Conservation (phyloP, 2,797 vertebrate species). For the Gallinago stenura region DNA sequence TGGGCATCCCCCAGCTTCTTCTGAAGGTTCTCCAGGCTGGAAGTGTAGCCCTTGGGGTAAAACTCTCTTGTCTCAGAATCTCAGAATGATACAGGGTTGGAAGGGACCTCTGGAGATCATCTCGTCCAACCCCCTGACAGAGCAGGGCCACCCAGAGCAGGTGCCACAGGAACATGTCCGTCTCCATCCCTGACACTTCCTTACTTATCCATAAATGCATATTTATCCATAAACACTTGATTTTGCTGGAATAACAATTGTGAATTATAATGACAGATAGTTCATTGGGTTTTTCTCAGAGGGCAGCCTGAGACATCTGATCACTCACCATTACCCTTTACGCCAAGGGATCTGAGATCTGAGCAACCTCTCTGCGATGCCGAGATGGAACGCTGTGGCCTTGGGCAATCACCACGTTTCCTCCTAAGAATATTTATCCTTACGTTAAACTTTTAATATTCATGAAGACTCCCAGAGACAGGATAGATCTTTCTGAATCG, state of each 20-base stretch:
- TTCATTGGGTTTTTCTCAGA: background rate
- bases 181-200: background rate
- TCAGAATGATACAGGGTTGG: too few relatives aligned
- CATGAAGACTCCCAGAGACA: background rate
- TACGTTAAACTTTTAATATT: slow-evolving; percentile 43
- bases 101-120: too few relatives aligned
- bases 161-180: too few relatives aligned
- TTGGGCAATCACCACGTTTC: slow-evolving; percentile 16
- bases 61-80: background rate
- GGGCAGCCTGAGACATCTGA: background rate
- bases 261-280: background rate
- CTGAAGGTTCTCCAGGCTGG: background rate
- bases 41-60: background rate
- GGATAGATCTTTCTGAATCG: background rate
- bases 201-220: background rate
- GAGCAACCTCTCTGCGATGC: background rate
- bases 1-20: fast-evolving
- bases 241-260: background rate
- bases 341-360: background rate
- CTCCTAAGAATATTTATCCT: slow-evolving; percentile 19
- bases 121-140: too few relatives aligned
- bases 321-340: background rate
- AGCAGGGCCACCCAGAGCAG: too few relatives aligned
- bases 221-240: background rate
- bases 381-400: background rate